A percentile compares a stretch with the other conserved stretches of the same genome.
Conservation (phyloP, 1,140 invertebrate species). For the Hyposmocoma kahamanoa region DNA sequence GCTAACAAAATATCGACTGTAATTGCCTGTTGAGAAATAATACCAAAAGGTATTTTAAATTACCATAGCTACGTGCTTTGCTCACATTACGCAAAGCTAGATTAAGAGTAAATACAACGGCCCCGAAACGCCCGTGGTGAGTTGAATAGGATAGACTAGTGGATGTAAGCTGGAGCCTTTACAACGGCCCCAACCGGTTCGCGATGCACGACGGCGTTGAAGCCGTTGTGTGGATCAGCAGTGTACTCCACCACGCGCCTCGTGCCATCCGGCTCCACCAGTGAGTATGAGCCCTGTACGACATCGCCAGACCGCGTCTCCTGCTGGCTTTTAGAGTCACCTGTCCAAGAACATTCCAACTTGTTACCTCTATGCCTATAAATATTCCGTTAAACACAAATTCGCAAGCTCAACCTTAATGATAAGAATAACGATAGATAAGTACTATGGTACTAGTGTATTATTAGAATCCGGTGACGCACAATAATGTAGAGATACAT, state of each 20-base stretch:
- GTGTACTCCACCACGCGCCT: conserved; percentile 80
- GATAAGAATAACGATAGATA: conserved; percentile 1
- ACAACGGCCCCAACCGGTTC: conserved; percentile 48
- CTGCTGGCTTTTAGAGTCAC: conserved; percentile 71
- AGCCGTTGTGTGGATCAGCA: conserved; percentile 72
- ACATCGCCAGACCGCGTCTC: conserved; percentile 76
- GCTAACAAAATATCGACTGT: too few species aligned
- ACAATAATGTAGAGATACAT: too few species aligned
- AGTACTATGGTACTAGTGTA: not conserved
- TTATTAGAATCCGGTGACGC: too few species aligned
- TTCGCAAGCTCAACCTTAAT: too few species aligned
- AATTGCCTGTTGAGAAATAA: too few species aligned
- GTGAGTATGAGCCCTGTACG: conserved; percentile 78
- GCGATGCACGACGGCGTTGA: conserved; percentile 72
- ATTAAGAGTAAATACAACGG: too few species aligned
- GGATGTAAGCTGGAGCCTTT: conserved; percentile 39
- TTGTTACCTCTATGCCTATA: too few species aligned
- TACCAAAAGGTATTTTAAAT: too few species aligned
- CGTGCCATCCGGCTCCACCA: conserved; percentile 79
- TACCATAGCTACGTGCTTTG: too few species aligned
- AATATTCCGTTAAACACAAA: too few species aligned
- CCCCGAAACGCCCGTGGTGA: not conserved
- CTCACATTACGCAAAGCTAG: too few species aligned
- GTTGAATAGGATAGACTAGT: conserved; percentile 22
- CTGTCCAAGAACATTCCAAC: too few species aligned